These are phyloP conservation scores for Phacellophora camtschatica DNA, from an alignment of 30 jellyfish, hydroid and myxozoan genomes.

Conservation along the genomic window DNA sequence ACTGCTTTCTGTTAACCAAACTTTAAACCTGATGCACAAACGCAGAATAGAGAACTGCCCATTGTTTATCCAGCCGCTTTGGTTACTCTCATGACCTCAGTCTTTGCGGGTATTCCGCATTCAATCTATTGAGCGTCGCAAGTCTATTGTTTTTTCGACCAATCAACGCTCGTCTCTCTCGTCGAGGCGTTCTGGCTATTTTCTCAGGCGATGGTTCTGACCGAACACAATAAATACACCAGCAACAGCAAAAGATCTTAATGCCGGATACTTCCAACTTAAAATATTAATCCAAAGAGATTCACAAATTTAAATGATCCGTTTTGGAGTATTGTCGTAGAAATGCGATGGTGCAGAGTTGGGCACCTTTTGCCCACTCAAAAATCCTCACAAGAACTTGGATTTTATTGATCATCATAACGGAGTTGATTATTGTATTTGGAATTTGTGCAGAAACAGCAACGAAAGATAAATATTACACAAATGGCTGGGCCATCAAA, in stretches of 20 bases:
- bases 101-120: slow-evolving; percentile 67
- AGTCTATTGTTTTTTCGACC: slow-evolving; percentile 61
- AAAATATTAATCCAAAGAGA: slow-evolving; percentile 1
- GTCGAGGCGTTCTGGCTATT: slow-evolving; percentile 63
- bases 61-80: slow-evolving; percentile 72
- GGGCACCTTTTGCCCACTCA: slow-evolving; percentile 70
- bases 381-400: background rate
- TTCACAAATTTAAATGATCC: slow-evolving; percentile 17
- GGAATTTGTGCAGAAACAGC: slow-evolving; percentile 24
- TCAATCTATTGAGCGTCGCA: slow-evolving; percentile 79
- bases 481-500: slow-evolving; percentile 99
- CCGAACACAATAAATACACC: slow-evolving; percentile 82
- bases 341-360: slow-evolving; percentile 80
- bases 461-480: slow-evolving; percentile 60
- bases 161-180: slow-evolving; percentile 37
- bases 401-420: background rate
- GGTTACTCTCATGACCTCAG: slow-evolving; percentile 77
- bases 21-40: background rate
- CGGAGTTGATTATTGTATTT: background rate
- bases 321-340: slow-evolving; percentile 65
- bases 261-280: slow-evolving; percentile 19
- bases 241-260: slow-evolving; percentile 18
- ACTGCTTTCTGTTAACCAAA: slow-evolving; percentile 33
- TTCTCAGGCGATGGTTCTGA: slow-evolving; percentile 69
- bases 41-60: background rate